Evolutionary conservation across 2,113 vertebrate species (phyloP), one percentile per base, ranked within the genome.

Genomic region (Mirounga angustirostris): DNA sequence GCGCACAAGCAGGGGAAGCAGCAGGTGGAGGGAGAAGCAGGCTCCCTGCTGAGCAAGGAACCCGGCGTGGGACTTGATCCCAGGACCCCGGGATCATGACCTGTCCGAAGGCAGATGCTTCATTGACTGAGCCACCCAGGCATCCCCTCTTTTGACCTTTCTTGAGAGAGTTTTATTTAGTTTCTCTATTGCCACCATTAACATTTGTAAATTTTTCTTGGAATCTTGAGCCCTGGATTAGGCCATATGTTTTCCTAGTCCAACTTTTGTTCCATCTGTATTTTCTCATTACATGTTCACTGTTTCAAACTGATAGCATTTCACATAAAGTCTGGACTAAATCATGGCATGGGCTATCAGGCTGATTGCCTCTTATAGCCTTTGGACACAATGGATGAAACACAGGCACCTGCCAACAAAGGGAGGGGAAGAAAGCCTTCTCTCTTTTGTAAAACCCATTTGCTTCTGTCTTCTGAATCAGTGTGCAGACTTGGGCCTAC

Each of bases 121-220:
- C n/a, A 26, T 24, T 4, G 8, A 58, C 22, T 61, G 24, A 26
- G 24, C 59, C 59, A 61, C 59, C 59, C 59, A 11, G 59, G 59
- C 24, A 4, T 26, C 10, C 59, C 24, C 10, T 5, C 24, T 61
- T 61, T 61, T 61, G 59, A 61, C 22, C 22, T 61, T 61, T 61
- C 10, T 26, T 26, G 33, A 73, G 81, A 61, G 26, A 61, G 40
- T 18, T 78, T 90, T 59, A n/a, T 78, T 95, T 59, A 43, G 26
- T 61, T 91, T 92, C n/a, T 81, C 7, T 88, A 81, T 14, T 85
- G 24, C 63, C 43, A 46, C 33, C n/a, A 33, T 87, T 71, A 82
- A 82, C 46, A 61, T 89, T 73, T 61, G 19, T 79, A 95, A 95
- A 22, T 74, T 84, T 91, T 91, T 36, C 30, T 90, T 92, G 43